Evolutionary conservation across 1,140 invertebrate genomes (phyloP), one percentile per base, ranked within the genome.

Genomic region (Drosophila murphyi): DNA sequence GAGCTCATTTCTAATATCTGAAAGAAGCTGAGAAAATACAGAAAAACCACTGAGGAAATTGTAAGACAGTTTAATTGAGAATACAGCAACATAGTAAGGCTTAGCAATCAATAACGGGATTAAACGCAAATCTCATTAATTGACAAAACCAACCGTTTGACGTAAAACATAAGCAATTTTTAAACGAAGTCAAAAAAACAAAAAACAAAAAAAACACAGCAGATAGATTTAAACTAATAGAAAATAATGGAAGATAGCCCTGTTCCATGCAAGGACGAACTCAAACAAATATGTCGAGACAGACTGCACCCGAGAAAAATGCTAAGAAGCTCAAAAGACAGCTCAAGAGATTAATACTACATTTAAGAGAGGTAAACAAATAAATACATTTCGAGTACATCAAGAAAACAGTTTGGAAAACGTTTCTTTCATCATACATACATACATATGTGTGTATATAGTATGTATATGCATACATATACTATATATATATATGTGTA

Each of bases 101-200:
- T 74, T 86, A 81, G 67, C 65, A 86, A 78, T 80, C 67, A 67
- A 74, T 85, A 83, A 72, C 32, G 69, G 63, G 67, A 79, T 68
- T 72, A 73, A 55, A 74, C 64, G 64, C 69, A 78, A 39, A 61
- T 80, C 82, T 82, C 55, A 68, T 72, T 76, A 78, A 85, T 78
- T 72, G 78, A 48, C 32, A 34, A 12, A 75, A 72, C 56, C n/a
- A 59, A 60, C 45, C 55, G 64, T 76, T 82, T 86, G 62, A 62
- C 59, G 54, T 47, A 55, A 76, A 76, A 63, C 68, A 60, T 88
- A 87, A 88, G 80, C 85, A 87, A 80, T 89, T 87, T 87, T 87
- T 82, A 88, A 72, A 55, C 12, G 28, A 54, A 55, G 50, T 56
- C 61, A 73, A 47, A 52, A 20, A 20, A 20, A 20, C 20, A 20